Evolutionary conservation across 2,113 vertebrate genomes (phyloP).

Genomic region (Lamprologus sp.): DNA sequence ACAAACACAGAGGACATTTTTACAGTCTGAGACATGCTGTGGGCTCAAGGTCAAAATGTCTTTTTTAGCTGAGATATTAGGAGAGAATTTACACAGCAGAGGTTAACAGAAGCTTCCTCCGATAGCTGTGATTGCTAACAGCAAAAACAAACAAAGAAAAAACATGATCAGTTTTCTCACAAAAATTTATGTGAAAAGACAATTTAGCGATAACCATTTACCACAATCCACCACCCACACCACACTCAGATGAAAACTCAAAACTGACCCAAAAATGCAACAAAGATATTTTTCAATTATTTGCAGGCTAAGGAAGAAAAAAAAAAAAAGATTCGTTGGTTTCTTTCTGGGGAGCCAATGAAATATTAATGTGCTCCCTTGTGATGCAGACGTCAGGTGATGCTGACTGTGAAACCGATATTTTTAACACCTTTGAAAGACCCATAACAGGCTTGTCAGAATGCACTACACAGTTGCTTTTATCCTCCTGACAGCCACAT

Average conservation of each 20-base stretch:
- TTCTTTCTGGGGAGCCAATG: neutral
- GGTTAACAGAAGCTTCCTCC: neutral
- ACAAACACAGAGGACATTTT: neutral
- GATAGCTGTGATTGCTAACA: neutral
- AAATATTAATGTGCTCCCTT: neutral
- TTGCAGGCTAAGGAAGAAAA: neutral
- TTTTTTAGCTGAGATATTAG: neutral
- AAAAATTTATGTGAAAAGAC: neutral
- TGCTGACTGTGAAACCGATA: neutral
- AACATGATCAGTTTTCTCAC: neutral
- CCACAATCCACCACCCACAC: neutral
- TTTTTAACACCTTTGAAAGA: slow-evolving; percentile 31
- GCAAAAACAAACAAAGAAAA: neutral
- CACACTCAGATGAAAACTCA: neutral
- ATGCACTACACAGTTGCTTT: neutral
- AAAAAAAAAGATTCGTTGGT: accelerated
- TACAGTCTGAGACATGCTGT: neutral
- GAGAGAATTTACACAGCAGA: neutral
- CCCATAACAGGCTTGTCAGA: neutral
- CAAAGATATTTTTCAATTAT: neutral
- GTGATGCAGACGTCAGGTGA: neutral
- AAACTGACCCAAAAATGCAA: neutral
- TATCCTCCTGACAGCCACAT: neutral
- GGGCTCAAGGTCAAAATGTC: neutral
- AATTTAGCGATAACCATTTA: neutral